phyloP scores from a whole-genome alignment of 2,888 invertebrate species.

The Cepaea hortensis region DNA sequence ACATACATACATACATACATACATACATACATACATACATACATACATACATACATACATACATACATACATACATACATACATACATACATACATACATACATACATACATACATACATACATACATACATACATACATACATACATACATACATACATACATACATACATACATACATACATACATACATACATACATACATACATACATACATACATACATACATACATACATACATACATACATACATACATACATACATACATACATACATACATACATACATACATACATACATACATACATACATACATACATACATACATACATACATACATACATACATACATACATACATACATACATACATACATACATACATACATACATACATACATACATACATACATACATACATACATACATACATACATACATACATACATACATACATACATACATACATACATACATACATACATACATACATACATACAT shows the following conservation, averaged over 20 bases:
- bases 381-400: too few relatives aligned
- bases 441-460: too few relatives aligned
- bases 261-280: too few relatives aligned
- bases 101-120: slow-evolving; percentile 6
- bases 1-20: background rate
- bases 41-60: too few relatives aligned
- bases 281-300: background rate
- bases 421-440: background rate
- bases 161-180: too few relatives aligned
- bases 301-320: slow-evolving; percentile 1
- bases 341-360: background rate
- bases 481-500: background rate
- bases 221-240: background rate
- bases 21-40: too few relatives aligned
- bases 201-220: background rate
- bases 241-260: too few relatives aligned
- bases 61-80: background rate
- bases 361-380: too few relatives aligned
- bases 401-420: background rate
- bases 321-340: background rate
- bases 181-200: background rate
- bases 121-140: background rate
- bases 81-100: background rate
- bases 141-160: background rate
- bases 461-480: too few relatives aligned